Percentiles rank a stretch among this genome's conserved stretches.
These are phyloP conservation scores for Sphyrna mokarran DNA, from an alignment of 2,113 vertebrate species.

Conservation along the genomic window DNA sequence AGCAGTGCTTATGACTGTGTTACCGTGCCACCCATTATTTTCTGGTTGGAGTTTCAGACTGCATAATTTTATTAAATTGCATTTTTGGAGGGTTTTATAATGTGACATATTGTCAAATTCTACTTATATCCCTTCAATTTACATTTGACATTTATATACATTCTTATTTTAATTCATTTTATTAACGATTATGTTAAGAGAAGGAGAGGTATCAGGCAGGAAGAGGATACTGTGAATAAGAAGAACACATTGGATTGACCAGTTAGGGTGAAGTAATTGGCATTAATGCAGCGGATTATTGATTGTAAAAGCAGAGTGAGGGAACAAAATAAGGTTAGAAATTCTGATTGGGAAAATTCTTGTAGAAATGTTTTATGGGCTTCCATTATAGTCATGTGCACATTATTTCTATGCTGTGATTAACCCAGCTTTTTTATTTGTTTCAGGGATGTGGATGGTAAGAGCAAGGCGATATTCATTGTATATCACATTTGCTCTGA, in stretches of 20 bases:
- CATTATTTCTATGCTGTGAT: background rate
- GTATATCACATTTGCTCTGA: background rate
- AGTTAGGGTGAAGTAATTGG: background rate
- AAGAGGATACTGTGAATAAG: background rate
- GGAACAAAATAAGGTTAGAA: background rate
- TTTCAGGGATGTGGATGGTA: background rate
- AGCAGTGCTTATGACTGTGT: too few relatives aligned
- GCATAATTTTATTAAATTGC: background rate
- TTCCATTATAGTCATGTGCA: background rate
- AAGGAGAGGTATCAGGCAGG: background rate
- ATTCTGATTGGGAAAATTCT: background rate
- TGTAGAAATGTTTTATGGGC: background rate
- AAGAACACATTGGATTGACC: background rate
- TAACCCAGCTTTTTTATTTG: background rate
- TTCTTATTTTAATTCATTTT: background rate
- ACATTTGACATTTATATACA: background rate
- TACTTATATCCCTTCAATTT: background rate
- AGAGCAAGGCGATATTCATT: background rate
- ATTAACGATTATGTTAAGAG: background rate
- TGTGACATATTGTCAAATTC: background rate
- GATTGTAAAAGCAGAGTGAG: background rate
- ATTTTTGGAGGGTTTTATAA: too few relatives aligned
- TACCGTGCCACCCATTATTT: too few relatives aligned
- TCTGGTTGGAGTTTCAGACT: background rate
- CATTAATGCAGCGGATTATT: background rate